phyloP scores from a whole-genome alignment of 2,888 invertebrate genomes.

The Aradus depressus region DNA sequence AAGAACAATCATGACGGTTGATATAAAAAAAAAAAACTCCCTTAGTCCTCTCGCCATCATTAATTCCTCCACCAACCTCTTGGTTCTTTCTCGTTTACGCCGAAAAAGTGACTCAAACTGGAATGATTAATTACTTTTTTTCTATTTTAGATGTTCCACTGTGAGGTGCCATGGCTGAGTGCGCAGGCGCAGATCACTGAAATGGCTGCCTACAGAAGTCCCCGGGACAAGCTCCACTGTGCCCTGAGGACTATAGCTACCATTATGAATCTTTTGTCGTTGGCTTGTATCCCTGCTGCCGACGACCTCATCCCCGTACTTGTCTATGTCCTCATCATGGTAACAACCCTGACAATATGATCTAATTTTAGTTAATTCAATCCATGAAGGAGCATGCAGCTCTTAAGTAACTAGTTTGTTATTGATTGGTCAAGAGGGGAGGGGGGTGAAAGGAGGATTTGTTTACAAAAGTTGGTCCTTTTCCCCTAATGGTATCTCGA shows the following conservation, averaged over 20 bases:
- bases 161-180: conserved; percentile 92
- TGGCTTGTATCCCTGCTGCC: conserved; percentile 78
- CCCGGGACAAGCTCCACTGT: conserved; percentile 73
- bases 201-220: conserved; percentile 83
- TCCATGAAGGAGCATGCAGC: too few relatives aligned
- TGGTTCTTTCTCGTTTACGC: too few relatives aligned
- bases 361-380: neutral
- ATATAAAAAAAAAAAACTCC: neutral
- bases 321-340: conserved; percentile 91
- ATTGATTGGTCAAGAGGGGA: too few relatives aligned
- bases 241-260: conserved; percentile 79
- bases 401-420: neutral
- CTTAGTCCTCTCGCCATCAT: neutral
- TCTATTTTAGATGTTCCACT: conserved; percentile 50
- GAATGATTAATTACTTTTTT: neutral
- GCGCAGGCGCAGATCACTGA: conserved; percentile 82
- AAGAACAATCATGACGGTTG: too few relatives aligned
- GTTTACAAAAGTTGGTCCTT: too few relatives aligned
- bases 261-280: conserved; percentile 83
- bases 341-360: conserved; percentile 35
- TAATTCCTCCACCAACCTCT: neutral
- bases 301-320: conserved; percentile 95
- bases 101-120: too few relatives aligned
- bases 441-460: too few relatives aligned
- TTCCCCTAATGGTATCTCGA: too few relatives aligned